Percentiles rank a stretch among this genome's conserved stretches.
Evolutionary conservation across 2,797 vertebrate species (phyloP).

Genomic region (Characodon lateralis): DNA sequence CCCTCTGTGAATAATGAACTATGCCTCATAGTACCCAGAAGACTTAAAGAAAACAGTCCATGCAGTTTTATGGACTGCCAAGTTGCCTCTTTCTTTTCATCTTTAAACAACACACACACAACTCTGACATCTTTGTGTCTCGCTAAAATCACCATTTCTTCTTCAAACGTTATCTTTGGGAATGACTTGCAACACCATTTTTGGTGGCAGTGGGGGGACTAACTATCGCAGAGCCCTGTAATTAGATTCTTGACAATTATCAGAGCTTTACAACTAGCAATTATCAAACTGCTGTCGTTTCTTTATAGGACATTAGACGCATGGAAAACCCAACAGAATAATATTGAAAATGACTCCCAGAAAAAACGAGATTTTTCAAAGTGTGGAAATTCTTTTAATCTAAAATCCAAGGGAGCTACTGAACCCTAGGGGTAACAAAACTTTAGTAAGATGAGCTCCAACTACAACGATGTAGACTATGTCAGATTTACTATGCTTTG

Average conservation of each 20-base stretch:
- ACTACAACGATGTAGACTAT: neutral
- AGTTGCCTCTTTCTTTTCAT: constrained; percentile 9
- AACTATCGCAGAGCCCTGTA: constrained; percentile 58
- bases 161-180: constrained; percentile 61
- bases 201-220: constrained; percentile 40
- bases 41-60: constrained; percentile 23
- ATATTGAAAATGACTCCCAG: constrained; percentile 29
- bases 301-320: constrained; percentile 39
- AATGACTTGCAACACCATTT: constrained; percentile 62
- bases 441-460: constrained; percentile 12
- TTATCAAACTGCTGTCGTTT: constrained; percentile 66
- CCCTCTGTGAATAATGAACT: constrained; percentile 52
- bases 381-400: neutral
- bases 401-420: constrained; percentile 34
- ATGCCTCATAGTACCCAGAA: constrained; percentile 34
- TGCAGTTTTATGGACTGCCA: constrained; percentile 53
- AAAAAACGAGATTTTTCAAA: constrained; percentile 19
- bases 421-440: neutral
- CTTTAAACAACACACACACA: constrained; percentile 23
- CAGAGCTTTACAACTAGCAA: constrained; percentile 73
- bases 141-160: constrained; percentile 31
- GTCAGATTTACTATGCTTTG: constrained; percentile 32
- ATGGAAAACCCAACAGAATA: constrained; percentile 19
- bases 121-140: constrained; percentile 36
- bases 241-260: constrained; percentile 74